phyloP scores from a whole-genome alignment of 2,113 vertebrate genomes.

The Megaceryle maxima region DNA sequence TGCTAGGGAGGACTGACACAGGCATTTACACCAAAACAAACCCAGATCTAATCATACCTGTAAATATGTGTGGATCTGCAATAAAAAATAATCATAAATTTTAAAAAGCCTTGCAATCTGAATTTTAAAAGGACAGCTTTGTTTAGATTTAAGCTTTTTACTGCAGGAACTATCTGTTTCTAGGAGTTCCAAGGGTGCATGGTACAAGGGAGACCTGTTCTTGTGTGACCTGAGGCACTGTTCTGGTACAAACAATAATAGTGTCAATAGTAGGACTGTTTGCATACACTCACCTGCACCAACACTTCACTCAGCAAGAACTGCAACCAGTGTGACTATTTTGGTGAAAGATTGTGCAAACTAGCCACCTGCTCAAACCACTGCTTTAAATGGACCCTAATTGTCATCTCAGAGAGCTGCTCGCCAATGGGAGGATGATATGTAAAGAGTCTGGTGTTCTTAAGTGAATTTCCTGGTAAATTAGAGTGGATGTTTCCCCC shows the following conservation, averaged over 20 bases:
- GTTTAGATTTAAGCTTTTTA: neutral
- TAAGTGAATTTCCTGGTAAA: neutral
- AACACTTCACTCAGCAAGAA: neutral
- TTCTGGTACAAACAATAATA: neutral
- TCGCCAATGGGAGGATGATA: rapidly evolving
- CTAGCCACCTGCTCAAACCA: neutral
- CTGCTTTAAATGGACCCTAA: neutral
- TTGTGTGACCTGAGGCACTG: neutral
- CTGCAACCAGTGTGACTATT: neutral
- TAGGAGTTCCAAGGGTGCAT: neutral
- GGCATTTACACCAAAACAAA: neutral
- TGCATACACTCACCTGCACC: neutral
- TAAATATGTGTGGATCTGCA: neutral
- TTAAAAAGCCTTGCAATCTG: neutral
- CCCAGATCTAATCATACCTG: neutral
- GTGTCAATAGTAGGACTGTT: neutral
- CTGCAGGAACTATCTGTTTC: constrained; percentile 8
- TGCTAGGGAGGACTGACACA: neutral
- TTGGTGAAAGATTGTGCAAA: neutral
- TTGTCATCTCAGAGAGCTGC: neutral
- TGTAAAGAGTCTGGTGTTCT: neutral
- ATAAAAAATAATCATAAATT: neutral
- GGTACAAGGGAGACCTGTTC: neutral
- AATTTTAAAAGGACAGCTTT: neutral
- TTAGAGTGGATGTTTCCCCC: neutral